Evolutionary conservation across 1,140 invertebrate genomes (phyloP), one percentile per base, ranked within the genome.

Genomic region (Megathymus violae): DNA sequence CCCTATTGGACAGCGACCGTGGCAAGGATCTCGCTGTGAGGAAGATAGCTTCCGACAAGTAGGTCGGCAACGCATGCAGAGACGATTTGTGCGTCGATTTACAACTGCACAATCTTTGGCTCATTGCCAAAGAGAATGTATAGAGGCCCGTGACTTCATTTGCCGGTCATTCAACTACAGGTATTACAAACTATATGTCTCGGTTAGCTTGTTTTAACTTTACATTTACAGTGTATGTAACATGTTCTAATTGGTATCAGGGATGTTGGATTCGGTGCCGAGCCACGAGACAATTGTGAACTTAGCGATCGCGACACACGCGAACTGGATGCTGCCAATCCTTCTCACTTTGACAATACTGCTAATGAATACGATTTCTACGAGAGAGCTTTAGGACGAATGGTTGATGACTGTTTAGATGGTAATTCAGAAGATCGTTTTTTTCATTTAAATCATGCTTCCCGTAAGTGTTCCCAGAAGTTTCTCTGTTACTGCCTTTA

Each of bases 111-210:
- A 95, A 3, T 95, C 94, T 2, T 80, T 97, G 64, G 92, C 93
- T 0, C 94, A 96, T 36, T 97, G 97, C 80, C 95, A 97, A 80
- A 91, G 95, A 56, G 96, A 97, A 81, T 98, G 97, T 80, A 93
- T 94, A 10, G 96, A 97, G 76, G 93, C 95, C 5, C 92, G 95
- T 69, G 96, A 97, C 76, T 97, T 97, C 76, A 93, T 96, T n/a
- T 98, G 97, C 74, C 91, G 95, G 74, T 96, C 96, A 9, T 97
- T 97, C 88, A 98, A 97, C 91, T 97, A 94, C 90, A 94, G 95
- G 92, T 94, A 60, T 46, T 60, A 22, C 14, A 40, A 34, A 36
- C 14, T 48, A 34, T n/a, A 48, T 25, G 34, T 56, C 4, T 66
- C 44, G 41, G 46, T 19, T n/a, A 40, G 10, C n/a, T 11, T 11